Conservation (phyloP, 92 coral and sea anemone species). For the Porites divaricata region DNA sequence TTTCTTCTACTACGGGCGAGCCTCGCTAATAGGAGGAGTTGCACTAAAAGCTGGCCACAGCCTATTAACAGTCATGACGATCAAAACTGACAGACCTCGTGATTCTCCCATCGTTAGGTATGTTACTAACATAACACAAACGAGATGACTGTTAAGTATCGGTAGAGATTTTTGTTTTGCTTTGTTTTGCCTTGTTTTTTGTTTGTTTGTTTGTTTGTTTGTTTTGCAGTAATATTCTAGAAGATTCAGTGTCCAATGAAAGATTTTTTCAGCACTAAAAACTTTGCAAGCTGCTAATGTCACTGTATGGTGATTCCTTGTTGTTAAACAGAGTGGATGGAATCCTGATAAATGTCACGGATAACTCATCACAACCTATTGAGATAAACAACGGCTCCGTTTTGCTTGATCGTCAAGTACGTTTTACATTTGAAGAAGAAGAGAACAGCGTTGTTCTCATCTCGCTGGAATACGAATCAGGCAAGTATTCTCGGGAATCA, state of each 20-base stretch:
- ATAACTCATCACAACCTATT: background rate
- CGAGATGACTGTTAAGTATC: too few species aligned
- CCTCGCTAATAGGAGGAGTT: conserved; percentile 73
- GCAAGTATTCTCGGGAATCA: conserved; percentile 17
- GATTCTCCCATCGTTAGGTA: conserved; percentile 63
- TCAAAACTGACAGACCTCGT: conserved; percentile 12
- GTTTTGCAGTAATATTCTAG: too few species aligned
- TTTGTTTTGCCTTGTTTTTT: too few species aligned
- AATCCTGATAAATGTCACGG: conserved; percentile 16
- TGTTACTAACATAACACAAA: background rate
- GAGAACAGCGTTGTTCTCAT: conserved; percentile 43
- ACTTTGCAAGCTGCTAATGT: too few species aligned
- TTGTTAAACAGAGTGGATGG: conserved; percentile 56
- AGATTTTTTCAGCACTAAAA: too few species aligned
- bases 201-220: too few species aligned
- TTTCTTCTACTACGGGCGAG: conserved; percentile 57
- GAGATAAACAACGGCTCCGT: conserved; percentile 44
- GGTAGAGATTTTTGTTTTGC: too few species aligned
- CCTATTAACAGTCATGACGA: conserved; percentile 56
- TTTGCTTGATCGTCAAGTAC: conserved; percentile 32
- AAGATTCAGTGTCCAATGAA: too few species aligned
- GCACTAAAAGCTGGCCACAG: conserved; percentile 59
- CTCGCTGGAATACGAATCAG: conserved; percentile 65
- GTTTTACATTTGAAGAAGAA: conserved; percentile 21
- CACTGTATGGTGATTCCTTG: background rate